Evolutionary conservation across 2,113 vertebrate genomes (phyloP), one percentile per base, ranked within the genome.

Genomic region (Amblyopsis rosae): DNA sequence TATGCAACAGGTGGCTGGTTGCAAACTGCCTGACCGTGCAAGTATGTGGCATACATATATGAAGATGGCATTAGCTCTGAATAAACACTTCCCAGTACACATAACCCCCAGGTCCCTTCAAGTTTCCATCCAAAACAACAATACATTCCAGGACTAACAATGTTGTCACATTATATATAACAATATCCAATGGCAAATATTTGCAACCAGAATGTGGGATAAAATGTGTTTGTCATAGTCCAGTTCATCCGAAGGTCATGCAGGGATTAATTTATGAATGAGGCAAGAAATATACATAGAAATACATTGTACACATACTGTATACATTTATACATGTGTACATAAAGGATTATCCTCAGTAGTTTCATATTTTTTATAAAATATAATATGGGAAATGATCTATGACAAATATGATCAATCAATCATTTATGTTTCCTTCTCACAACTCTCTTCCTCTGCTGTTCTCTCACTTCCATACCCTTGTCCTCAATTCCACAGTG

Each of bases 1-100:
- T 58, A 45, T 41, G 33, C 77, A 77, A 84, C 82, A 89, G 82
- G 78, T 86, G 86, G 63, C 15, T 10, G n/a, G 55, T 64, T 51
- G 50, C 50, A 59, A 79, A 77, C 46, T 32, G 10, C 66, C 58
- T 86, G 84, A 86, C 85, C 81, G 33, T n/a, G 15, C 9, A 79
- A 74, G 79, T 71, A 80, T 55, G 80, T 53, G 0, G 61, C 45
- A 33, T 75, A 75, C 7, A 8, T 41, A 41, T 80, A 79, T 83
- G 85, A 79, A 81, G 66, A 76, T 68, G 65, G 9, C 68, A 73
- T 72, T 58, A 72, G 57, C 74, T 69, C 2, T 8, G 45, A 70
- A 66, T 55, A 69, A 72, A 67, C 12, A 48, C 66, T 26, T 86
- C 79, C 56, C 9, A 13, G 73, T 81, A 26, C 26, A 26, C 26